Evolutionary conservation across 1,140 invertebrate species (phyloP).

Genomic region (Drosophila sproati): DNA sequence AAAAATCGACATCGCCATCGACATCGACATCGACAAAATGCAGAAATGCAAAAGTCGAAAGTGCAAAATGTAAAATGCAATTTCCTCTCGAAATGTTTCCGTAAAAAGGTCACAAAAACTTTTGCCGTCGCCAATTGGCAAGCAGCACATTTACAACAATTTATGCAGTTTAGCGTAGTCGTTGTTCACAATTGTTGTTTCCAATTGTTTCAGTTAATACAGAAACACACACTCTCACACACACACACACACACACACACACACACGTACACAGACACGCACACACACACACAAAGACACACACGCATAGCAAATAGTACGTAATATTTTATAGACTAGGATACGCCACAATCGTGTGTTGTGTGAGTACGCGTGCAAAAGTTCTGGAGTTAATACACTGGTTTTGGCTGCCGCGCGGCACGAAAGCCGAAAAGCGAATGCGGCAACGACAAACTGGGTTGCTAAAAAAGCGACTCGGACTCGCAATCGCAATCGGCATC

Average conservation of each 20-base stretch:
- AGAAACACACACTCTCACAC: constrained; percentile 17
- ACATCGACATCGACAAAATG: constrained; percentile 2
- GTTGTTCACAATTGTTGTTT: constrained; percentile 15
- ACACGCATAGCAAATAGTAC: neutral
- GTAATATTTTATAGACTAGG: constrained; percentile 29
- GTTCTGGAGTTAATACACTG: constrained; percentile 28
- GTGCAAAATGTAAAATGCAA: constrained; percentile 44
- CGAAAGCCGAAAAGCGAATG: constrained; percentile 82
- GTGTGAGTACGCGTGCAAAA: constrained; percentile 24
- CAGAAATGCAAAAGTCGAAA: constrained; percentile 14
- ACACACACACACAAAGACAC: constrained; percentile 21
- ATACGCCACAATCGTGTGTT: constrained; percentile 10
- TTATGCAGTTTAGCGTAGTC: constrained; percentile 14
- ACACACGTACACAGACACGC: constrained; percentile 13
- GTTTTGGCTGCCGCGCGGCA: constrained; percentile 72
- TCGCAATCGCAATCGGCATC: constrained; percentile 28
- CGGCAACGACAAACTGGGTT: constrained; percentile 68
- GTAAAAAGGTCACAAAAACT: constrained; percentile 53
- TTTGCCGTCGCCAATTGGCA: constrained; percentile 51
- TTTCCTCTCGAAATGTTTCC: constrained; percentile 40
- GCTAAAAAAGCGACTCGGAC: constrained; percentile 75
- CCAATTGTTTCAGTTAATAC: constrained; percentile 19
- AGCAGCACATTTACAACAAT: constrained; percentile 32
- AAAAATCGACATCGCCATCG: neutral
- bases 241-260: constrained; percentile 12